Conservation (phyloP, 2,888 invertebrate species). For the Pristionchus fissidentatus region DNA sequence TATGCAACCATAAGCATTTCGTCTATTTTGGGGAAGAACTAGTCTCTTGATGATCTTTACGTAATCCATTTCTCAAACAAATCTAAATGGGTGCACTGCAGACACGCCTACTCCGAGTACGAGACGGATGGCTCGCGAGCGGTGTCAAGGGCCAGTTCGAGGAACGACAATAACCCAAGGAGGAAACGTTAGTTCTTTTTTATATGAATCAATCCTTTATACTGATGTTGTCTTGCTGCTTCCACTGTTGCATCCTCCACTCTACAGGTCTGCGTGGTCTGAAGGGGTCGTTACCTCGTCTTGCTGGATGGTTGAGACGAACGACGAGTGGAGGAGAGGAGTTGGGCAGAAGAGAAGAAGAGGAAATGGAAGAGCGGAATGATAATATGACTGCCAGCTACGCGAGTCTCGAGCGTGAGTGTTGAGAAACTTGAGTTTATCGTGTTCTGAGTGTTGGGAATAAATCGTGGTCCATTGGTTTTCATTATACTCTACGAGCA, state of each 20-base stretch:
- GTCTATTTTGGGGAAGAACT: background rate
- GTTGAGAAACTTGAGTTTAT: background rate
- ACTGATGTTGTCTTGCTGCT: background rate
- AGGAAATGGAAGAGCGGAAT: background rate
- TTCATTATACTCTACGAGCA: no score
- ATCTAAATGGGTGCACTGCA: no score
- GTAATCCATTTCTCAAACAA: background rate
- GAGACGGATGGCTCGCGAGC: constrained; percentile 41
- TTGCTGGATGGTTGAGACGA: constrained; percentile 41
- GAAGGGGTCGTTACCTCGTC: constrained; percentile 32
- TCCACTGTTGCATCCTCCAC: background rate
- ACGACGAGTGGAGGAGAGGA: constrained; percentile 48
- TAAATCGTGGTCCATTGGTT: background rate
- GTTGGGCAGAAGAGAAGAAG: background rate
- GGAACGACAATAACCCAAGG: constrained; percentile 39
- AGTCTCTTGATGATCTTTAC: background rate
- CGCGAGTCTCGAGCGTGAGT: constrained; percentile 39
- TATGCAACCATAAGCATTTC: background rate
- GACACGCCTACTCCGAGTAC: constrained; percentile 49
- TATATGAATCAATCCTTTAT: background rate
- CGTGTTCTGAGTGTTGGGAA: background rate
- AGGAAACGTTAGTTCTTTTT: constrained; percentile 25
- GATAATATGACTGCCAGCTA: constrained; percentile 36
- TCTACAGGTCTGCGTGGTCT: constrained; percentile 41
- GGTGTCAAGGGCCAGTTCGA: constrained; percentile 21